These are phyloP conservation scores for Rhaphigaster nebulosa DNA, from an alignment of 2,888 invertebrate species.

Conservation along the genomic window DNA sequence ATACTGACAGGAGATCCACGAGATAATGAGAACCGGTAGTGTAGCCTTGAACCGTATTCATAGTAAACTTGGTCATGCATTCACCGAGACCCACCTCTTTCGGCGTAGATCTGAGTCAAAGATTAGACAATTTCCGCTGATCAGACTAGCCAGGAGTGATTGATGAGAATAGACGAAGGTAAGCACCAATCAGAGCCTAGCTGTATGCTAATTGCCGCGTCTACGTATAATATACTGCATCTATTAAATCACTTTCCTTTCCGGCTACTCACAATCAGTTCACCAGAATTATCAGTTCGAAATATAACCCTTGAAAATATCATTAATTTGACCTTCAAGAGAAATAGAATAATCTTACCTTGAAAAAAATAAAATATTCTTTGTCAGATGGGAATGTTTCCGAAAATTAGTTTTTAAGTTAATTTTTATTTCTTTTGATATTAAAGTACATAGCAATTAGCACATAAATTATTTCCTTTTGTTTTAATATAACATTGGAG, in stretches of 20 bases:
- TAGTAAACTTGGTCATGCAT: background rate
- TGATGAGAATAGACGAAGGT: background rate
- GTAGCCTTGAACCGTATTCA: background rate
- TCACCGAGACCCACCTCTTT: slow-evolving; percentile 16
- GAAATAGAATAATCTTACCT: background rate
- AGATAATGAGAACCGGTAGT: slow-evolving; percentile 25
- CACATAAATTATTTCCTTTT: background rate
- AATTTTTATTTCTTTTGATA: too few relatives aligned
- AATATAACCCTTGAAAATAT: background rate
- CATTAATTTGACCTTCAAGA: background rate
- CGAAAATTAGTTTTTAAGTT: too few relatives aligned
- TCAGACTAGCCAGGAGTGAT: background rate
- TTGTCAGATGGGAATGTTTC: background rate
- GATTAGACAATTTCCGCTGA: background rate
- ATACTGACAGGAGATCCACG: background rate
- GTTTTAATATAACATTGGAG: background rate
- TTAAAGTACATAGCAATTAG: background rate
- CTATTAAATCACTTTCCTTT: background rate
- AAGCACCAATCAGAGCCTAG: background rate
- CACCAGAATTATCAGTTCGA: background rate
- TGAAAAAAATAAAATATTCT: background rate
- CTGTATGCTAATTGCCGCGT: background rate
- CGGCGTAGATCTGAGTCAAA: background rate
- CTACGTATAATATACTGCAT: background rate
- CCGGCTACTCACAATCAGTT: background rate